A percentile compares a stretch with the other conserved stretches of the same genome.
These are phyloP conservation scores for Paramacrobiotus metropolitanus DNA, from an alignment of 1,140 invertebrate species.

Conservation along the genomic window DNA sequence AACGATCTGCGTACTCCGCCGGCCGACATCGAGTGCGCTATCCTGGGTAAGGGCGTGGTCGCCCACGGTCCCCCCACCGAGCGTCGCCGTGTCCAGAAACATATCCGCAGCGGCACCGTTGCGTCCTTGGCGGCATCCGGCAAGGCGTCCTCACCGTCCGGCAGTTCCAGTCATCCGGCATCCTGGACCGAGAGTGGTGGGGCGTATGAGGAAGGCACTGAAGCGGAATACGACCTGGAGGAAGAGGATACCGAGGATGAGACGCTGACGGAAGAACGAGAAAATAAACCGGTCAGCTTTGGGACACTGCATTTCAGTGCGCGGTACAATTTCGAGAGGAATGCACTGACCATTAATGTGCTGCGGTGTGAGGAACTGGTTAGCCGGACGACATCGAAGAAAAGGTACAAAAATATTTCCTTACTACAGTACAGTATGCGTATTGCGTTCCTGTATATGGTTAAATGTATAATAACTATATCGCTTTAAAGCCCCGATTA, in stretches of 20 bases:
- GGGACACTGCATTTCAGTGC: constrained; percentile 13
- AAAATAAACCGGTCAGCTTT: not conserved
- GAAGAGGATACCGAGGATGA: constrained; percentile 6
- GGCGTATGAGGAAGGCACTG: not conserved
- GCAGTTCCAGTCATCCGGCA: not conserved
- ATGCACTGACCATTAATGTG: constrained; percentile 67
- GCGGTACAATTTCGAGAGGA: constrained; percentile 62
- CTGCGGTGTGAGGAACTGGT: constrained; percentile 59
- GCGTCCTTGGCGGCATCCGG: too few species aligned
- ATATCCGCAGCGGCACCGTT: not conserved
- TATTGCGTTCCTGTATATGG: too few species aligned
- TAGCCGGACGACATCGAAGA: constrained; percentile 27
- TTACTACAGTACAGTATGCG: too few species aligned
- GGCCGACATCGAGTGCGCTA: constrained; percentile 5
- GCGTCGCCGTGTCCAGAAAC: constrained; percentile 18
- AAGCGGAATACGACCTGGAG: constrained; percentile 3
- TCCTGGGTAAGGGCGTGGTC: not conserved
- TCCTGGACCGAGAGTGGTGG: not conserved
- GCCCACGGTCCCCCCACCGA: constrained; percentile 15
- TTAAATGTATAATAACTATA: too few species aligned
- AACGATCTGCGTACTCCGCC: constrained; percentile 9
- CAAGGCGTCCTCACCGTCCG: not conserved
- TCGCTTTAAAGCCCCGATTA: too few species aligned
- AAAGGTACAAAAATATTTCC: too few species aligned
- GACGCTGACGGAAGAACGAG: constrained; percentile 3